Evolutionary conservation across 1,140 invertebrate species (phyloP).

Genomic region (Acromyrmex echinatior): DNA sequence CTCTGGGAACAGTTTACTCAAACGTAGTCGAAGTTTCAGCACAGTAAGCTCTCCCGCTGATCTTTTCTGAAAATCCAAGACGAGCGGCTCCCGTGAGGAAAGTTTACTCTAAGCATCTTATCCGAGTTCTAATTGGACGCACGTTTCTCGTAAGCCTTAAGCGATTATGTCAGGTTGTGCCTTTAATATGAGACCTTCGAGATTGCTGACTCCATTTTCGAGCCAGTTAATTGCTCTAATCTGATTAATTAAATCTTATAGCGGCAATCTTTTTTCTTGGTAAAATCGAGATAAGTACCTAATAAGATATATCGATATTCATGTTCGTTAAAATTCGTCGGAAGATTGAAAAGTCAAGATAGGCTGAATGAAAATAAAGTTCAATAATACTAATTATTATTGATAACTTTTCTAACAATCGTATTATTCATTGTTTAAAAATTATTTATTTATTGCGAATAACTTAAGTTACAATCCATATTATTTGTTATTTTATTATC

Average conservation of each 20-base stretch:
- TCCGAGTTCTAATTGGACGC: slow-evolving; percentile 76
- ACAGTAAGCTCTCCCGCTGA: slow-evolving; percentile 29
- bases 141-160: slow-evolving; percentile 22
- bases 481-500: background rate
- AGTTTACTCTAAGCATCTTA: slow-evolving; percentile 69
- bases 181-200: slow-evolving; percentile 39
- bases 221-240: slow-evolving; percentile 70
- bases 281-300: slow-evolving; percentile 27
- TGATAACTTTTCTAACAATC: background rate
- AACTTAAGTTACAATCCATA: background rate
- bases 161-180: slow-evolving; percentile 57
- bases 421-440: background rate
- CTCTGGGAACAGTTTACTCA: slow-evolving; percentile 24
- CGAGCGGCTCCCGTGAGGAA: slow-evolving; percentile 43
- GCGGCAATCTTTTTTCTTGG: background rate
- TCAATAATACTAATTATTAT: background rate
- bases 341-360: background rate
- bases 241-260: slow-evolving; percentile 67
- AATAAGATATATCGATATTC: slow-evolving; percentile 9
- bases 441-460: background rate
- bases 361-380: background rate
- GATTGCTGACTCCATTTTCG: slow-evolving; percentile 7
- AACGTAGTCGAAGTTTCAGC: slow-evolving; percentile 29
- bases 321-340: background rate
- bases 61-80: slow-evolving; percentile 56